phyloP scores from a whole-genome alignment of 2,113 vertebrate genomes.

The Dromas ardeola region DNA sequence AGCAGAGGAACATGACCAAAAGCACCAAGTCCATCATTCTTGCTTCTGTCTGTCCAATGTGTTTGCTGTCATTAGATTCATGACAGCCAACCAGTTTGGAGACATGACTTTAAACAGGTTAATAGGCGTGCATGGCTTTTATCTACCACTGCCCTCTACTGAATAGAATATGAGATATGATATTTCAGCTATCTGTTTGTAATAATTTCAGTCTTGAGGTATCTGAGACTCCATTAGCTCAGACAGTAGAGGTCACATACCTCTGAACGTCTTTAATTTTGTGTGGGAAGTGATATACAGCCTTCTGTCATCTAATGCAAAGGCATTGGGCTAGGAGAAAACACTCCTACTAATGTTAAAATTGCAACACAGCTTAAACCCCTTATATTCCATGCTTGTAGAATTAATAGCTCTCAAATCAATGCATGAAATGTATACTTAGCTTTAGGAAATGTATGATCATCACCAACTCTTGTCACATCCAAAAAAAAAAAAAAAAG shows the following conservation, averaged over 20 bases:
- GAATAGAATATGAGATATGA: background rate
- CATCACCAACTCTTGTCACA: background rate
- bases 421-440: background rate
- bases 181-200: background rate
- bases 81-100: background rate
- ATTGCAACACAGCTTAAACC: background rate
- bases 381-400: background rate
- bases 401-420: conserved; percentile 16
- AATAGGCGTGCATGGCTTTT: background rate
- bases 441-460: conserved; percentile 19
- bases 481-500: background rate
- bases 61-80: background rate
- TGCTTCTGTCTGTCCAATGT: background rate
- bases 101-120: background rate
- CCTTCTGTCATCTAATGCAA: background rate
- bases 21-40: background rate
- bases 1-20: background rate
- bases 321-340: background rate
- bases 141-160: conserved; percentile 51
- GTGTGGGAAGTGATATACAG: background rate
- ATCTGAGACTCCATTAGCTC: background rate
- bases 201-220: background rate
- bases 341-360: background rate
- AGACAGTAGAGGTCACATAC: background rate
- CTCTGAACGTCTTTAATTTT: background rate